These are phyloP conservation scores for Myocastor coypus DNA, from an alignment of 2,113 vertebrate genomes.

Conservation along the genomic window DNA sequence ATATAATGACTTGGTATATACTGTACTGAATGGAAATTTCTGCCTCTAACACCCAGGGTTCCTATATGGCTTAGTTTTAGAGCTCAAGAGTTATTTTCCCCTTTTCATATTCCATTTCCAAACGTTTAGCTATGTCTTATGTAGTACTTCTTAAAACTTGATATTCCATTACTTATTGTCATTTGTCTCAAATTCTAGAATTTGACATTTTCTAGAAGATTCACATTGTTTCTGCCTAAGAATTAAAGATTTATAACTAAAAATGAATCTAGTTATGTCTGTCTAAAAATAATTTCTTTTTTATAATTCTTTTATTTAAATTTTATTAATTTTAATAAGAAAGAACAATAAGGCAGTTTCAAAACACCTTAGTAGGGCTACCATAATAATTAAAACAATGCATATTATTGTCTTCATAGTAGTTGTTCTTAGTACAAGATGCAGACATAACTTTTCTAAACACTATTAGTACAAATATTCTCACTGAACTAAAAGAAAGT, in stretches of 20 bases:
- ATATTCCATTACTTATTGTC: background rate
- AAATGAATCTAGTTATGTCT: background rate
- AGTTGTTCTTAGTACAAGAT: no score
- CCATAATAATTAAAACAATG: no score
- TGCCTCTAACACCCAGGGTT: background rate
- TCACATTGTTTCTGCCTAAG: background rate
- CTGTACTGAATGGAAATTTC: background rate
- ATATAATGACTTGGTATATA: background rate
- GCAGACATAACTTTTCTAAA: no score
- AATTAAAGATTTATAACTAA: background rate
- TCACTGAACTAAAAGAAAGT: no score
- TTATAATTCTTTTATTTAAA: no score
- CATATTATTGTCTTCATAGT: no score
- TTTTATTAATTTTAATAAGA: no score
- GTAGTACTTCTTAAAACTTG: background rate
- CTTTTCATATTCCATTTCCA: constrained; percentile 6
- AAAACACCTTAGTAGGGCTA: no score
- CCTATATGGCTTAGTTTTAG: background rate
- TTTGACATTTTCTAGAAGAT: background rate
- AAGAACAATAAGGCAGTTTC: no score
- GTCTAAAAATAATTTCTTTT: background rate
- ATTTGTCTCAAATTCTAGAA: background rate
- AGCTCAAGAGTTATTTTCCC: background rate
- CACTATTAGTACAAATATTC: no score
- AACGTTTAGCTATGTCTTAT: background rate